Percentiles rank a stretch among this genome's conserved stretches.
Evolutionary conservation across 2,888 invertebrate species (phyloP).

Genomic region (Lumbricus terrestris): DNA sequence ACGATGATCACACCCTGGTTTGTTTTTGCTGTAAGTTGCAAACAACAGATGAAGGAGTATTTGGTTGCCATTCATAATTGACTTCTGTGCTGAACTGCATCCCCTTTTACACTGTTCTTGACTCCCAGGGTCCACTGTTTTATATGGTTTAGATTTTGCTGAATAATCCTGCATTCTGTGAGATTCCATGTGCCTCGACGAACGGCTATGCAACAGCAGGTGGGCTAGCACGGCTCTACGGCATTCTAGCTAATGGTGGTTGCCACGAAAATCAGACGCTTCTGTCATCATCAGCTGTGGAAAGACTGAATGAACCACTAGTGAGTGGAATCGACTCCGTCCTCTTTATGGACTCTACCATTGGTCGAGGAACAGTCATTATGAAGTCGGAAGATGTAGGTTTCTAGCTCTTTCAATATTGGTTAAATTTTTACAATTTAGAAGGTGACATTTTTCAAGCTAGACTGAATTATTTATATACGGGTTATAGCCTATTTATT

Average conservation of each 20-base stretch:
- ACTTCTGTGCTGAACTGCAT: too few species aligned
- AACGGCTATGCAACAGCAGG: constrained; percentile 50
- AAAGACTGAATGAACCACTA: constrained; percentile 24
- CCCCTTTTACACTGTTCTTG: too few species aligned
- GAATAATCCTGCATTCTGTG: constrained; percentile 47
- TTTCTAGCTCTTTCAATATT: background rate
- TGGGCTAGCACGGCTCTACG: constrained; percentile 50
- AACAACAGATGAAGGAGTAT: too few species aligned
- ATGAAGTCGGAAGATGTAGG: constrained; percentile 27
- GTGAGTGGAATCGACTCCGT: constrained; percentile 29
- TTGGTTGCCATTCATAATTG: too few species aligned
- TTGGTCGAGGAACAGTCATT: constrained; percentile 31
- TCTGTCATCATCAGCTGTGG: constrained; percentile 20
- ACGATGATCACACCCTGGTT: too few species aligned
- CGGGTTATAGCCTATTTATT: too few species aligned
- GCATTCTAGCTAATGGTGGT: constrained; percentile 49
- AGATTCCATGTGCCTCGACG: constrained; percentile 42
- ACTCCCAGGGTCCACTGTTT: background rate
- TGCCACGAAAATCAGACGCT: constrained; percentile 19
- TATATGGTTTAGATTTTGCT: too few species aligned
- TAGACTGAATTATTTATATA: too few species aligned
- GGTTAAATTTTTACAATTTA: too few species aligned
- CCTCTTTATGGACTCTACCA: constrained; percentile 27
- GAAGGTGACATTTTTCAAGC: too few species aligned
- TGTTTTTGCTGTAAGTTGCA: too few species aligned